These are phyloP conservation scores for Dryocosmus kuriphilus DNA, from an alignment of 2,888 invertebrate species.

Conservation along the genomic window DNA sequence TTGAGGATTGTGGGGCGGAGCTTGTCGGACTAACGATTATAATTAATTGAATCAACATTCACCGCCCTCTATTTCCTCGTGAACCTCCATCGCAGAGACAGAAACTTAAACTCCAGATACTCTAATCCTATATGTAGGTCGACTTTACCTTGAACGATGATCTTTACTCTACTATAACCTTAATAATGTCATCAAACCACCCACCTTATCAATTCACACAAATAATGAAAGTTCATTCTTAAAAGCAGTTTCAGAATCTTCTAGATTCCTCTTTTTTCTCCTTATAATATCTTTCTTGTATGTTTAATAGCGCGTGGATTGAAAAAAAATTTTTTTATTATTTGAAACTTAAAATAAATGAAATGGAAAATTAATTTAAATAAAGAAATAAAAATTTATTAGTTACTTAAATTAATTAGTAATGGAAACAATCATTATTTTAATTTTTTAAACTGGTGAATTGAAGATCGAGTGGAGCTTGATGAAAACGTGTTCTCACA, in stretches of 20 bases:
- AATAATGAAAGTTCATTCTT: background rate
- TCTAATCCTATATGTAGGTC: conserved; percentile 4
- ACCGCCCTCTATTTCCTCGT: conserved; percentile 69
- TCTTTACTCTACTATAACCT: conserved; percentile 6
- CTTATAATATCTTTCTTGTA: background rate
- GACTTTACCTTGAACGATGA: conserved; percentile 22
- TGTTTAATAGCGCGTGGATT: no score
- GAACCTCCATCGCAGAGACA: conserved; percentile 61
- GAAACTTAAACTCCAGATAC: conserved; percentile 43
- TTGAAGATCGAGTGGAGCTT: background rate
- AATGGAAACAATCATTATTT: background rate
- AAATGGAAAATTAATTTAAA: background rate
- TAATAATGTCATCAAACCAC: background rate
- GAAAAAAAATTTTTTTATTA: background rate
- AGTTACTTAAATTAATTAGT: no score
- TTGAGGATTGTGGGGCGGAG: conserved; percentile 72
- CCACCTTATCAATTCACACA: background rate
- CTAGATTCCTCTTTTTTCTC: background rate
- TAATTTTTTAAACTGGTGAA: background rate
- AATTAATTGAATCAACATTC: conserved; percentile 77
- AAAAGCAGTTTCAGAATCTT: no score
- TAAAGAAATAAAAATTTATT: background rate
- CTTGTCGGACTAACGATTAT: conserved; percentile 71
- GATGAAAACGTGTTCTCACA: conserved; percentile 4
- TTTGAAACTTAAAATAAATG: background rate